phyloP scores from a whole-genome alignment of 2,797 vertebrate species.

The Hemibagrus guttatus region DNA sequence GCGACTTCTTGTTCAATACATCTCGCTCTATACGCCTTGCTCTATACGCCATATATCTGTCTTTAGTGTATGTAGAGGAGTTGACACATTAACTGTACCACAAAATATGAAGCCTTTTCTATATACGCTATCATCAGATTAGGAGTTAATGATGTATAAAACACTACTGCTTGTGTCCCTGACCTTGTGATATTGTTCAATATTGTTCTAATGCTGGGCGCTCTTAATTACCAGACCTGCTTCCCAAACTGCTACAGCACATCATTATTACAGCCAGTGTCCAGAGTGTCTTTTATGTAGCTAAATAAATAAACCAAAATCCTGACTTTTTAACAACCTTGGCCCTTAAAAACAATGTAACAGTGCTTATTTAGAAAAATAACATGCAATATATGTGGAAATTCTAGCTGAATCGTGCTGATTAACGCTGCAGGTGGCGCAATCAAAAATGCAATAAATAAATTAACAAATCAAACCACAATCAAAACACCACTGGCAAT shows the following conservation, averaged over 20 bases:
- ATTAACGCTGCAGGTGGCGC: background rate
- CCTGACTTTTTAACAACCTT: background rate
- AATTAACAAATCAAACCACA: background rate
- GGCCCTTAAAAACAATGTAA: background rate
- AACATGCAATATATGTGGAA: background rate
- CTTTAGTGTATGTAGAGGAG: background rate
- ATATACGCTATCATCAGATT: slow-evolving; percentile 28
- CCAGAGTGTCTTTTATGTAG: background rate
- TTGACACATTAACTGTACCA: slow-evolving; percentile 20
- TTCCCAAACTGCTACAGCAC: slow-evolving; percentile 17
- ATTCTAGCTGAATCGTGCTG: background rate
- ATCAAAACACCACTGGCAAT: background rate
- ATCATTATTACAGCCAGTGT: slow-evolving; percentile 14
- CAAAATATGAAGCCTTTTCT: slow-evolving; percentile 24
- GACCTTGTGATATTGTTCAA: slow-evolving; percentile 14
- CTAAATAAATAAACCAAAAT: background rate
- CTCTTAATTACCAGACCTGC: slow-evolving; percentile 43
- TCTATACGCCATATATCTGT: slow-evolving; percentile 1
- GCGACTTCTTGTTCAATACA: background rate
- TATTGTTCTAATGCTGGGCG: slow-evolving; percentile 30
- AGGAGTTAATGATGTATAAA: slow-evolving; percentile 53
- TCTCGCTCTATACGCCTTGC: background rate
- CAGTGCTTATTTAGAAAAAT: background rate
- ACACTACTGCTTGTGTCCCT: slow-evolving; percentile 37
- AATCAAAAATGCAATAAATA: background rate